Percentiles rank a stretch among this genome's conserved stretches.
These are phyloP conservation scores for Psittacus erithacus DNA, from an alignment of 2,113 vertebrate genomes.

Conservation along the genomic window DNA sequence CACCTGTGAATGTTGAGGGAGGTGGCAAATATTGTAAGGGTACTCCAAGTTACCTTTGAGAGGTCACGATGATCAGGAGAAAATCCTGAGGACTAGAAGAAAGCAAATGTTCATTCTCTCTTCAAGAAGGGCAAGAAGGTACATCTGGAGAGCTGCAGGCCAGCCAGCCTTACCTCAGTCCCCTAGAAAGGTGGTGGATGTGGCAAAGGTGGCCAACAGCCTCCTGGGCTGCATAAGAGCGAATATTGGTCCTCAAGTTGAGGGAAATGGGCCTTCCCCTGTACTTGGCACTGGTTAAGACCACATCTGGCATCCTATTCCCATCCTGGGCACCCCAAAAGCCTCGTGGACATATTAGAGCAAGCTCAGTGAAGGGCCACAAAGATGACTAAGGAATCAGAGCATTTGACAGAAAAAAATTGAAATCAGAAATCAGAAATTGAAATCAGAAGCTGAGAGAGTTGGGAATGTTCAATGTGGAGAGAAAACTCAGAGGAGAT, in stretches of 20 bases:
- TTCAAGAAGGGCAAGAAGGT: neutral
- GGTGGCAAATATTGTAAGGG: neutral
- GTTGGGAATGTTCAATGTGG: neutral
- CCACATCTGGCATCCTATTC: neutral
- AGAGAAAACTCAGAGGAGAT: neutral
- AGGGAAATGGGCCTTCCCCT: neutral
- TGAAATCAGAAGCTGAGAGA: neutral
- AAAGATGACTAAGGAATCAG: neutral
- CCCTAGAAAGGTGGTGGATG: neutral
- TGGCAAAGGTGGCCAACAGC: neutral
- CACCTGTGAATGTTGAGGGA: neutral
- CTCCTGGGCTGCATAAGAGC: neutral
- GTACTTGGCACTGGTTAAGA: neutral
- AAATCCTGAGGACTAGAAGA: neutral
- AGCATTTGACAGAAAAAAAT: neutral
- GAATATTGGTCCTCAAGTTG: neutral
- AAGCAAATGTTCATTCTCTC: neutral
- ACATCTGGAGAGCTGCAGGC: neutral
- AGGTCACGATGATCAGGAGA: neutral
- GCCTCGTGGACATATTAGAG: neutral
- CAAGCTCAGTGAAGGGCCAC: neutral
- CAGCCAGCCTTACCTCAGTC: neutral
- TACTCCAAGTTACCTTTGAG: neutral
- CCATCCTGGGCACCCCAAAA: neutral
- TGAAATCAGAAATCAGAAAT: too few species aligned